These are phyloP conservation scores for Drosophila sproati DNA, from an alignment of 1,140 invertebrate species.

Conservation along the genomic window DNA sequence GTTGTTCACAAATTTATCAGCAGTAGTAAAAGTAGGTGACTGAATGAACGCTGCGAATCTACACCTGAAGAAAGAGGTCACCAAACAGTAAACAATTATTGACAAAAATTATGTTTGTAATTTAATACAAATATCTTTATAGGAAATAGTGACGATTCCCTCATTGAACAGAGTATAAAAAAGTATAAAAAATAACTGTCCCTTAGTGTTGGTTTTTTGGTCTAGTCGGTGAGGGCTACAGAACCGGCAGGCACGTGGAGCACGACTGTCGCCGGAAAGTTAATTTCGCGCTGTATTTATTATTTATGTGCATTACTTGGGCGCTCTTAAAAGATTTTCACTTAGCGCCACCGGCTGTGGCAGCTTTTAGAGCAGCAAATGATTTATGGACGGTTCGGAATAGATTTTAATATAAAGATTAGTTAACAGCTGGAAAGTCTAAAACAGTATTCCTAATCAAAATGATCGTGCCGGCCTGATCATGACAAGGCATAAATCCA, in stretches of 20 bases:
- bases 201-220: slow-evolving; percentile 18
- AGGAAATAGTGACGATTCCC: background rate
- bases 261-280: slow-evolving; percentile 68
- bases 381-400: slow-evolving; percentile 37
- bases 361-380: slow-evolving; percentile 33
- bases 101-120: too few species aligned
- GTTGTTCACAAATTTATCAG: too few species aligned
- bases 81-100: too few species aligned
- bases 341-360: slow-evolving; percentile 47
- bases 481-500: too few species aligned
- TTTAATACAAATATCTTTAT: too few species aligned
- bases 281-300: slow-evolving; percentile 76
- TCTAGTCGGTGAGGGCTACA: slow-evolving; percentile 24
- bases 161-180: slow-evolving; percentile 1
- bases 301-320: slow-evolving; percentile 75
- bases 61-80: too few species aligned
- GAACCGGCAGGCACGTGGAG: slow-evolving; percentile 49
- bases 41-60: too few species aligned
- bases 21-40: too few species aligned
- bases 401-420: slow-evolving; percentile 28
- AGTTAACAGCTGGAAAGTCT: background rate
- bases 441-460: background rate
- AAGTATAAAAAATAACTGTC: slow-evolving; percentile 5
- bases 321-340: slow-evolving; percentile 69
- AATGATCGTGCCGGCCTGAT: background rate